Evolutionary conservation across 2,888 invertebrate genomes (phyloP), one percentile per base, ranked within the genome.

Genomic region (Antheraea assamensis): DNA sequence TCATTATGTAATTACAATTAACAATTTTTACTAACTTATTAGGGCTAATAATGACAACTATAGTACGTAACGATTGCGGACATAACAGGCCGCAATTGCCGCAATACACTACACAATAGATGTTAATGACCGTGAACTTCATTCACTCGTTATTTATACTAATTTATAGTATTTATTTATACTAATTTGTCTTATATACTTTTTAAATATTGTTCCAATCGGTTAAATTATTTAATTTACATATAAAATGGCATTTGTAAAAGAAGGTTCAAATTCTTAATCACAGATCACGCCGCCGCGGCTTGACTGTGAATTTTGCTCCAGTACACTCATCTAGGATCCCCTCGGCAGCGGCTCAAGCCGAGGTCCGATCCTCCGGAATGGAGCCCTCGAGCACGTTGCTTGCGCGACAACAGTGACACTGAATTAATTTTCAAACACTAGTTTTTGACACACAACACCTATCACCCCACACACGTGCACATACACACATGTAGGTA

Each of bases 101-200:
- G 66, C 82, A 83, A 86, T 81, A 82, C 82, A 78, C 79, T 42
- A 42, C 79, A 80, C 79, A 78, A 81, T 79, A 74, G 73, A 74
- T 76, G 77, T 68, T 83, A 86, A 83, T 80, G 83, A 83, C 84
- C 82, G 74, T 85, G 83, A 86, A 85, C 82, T 80, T 83, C 79
- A 78, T 82, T 84, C 81, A 77, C 75, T 74, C 78, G 78, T 83
- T 82, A 78, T 76, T 73, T 73, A 27, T 27, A 58, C n/a, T 21
- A 31, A 70, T 21, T 68, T 68, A n/a, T 35, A 13, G 42, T 42
- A 42, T 42, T 83, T 82, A 78, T 76, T 72, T 70, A 27, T 27
- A 58, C n/a, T 27, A n/a, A 61, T 21, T 68, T 68, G 2, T 35
- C 42, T 35, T 68, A 24, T 35, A 19, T 31, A 31, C 0, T 68